A percentile compares a stretch with the other conserved stretches of the same genome.
phyloP scores from a whole-genome alignment of 2,797 vertebrate genomes.

The Oreochromis mossambicus region DNA sequence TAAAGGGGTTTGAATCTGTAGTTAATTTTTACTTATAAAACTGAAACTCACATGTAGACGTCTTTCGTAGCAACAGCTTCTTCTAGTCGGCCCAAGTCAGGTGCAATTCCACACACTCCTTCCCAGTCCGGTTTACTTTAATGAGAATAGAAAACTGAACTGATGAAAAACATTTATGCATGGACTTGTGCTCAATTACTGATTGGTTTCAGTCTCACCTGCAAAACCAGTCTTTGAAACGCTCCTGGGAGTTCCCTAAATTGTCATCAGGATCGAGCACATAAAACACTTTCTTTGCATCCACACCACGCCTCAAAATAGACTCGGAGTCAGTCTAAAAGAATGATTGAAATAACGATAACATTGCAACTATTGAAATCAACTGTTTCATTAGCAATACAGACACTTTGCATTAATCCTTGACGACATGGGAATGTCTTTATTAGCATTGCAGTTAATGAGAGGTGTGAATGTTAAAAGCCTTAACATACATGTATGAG shows the following conservation, averaged over 20 bases:
- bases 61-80: conserved; percentile 82
- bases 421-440: neutral
- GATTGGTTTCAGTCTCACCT: conserved; percentile 59
- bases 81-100: conserved; percentile 76
- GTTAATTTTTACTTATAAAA: neutral
- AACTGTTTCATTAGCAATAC: neutral
- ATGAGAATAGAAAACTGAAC: neutral
- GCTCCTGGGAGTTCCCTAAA: conserved; percentile 80
- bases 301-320: conserved; percentile 78
- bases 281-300: conserved; percentile 81
- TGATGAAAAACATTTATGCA: neutral
- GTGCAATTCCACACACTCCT: conserved; percentile 82
- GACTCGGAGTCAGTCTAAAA: conserved; percentile 60
- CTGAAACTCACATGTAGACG: conserved; percentile 88
- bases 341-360: neutral
- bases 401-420: neutral
- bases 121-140: conserved; percentile 82
- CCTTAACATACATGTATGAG: neutral
- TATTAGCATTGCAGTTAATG: neutral
- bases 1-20: neutral
- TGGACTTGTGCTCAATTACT: neutral
- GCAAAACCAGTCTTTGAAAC: conserved; percentile 85
- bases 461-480: neutral
- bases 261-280: conserved; percentile 90
- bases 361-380: neutral